Base-by-base conservation (phyloP, 2,888 invertebrate species). In the Halictus quadricinctus region DNA sequence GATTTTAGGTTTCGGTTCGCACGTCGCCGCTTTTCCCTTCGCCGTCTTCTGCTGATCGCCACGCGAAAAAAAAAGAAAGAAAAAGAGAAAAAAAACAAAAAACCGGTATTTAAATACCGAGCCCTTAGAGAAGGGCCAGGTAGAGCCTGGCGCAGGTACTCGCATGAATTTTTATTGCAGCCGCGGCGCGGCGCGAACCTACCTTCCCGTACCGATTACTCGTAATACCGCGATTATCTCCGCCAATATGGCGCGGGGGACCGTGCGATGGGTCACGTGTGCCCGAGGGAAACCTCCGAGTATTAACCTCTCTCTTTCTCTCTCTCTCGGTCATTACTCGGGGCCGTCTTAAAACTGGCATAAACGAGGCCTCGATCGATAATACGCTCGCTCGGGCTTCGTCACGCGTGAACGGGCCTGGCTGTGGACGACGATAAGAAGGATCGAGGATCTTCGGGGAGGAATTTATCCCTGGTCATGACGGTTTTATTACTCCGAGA, bases 1-100 rank as follows among this genome's bases (percentile, higher is more conserved):
- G 84, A 82, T 76, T 77, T 80, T 69, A 50, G 69, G 43, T 76
- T 74, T 72, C 54, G 76, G 83, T 85, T 87, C 81, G 83, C 88
- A 82, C 85, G 78, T 81, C 29, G 21, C 58, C 66, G 75, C 54
- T 66, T 80, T 69, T 25, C 25, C 46, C 43, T 69, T 69, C 21
- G 1, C 2, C 60, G 54, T 46, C 60, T 1, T 36, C 29, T 50
- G 8, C 29, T 48, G 8, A 29, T 18, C n/a, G 1, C 13, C 29
- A 60, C 41, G 58, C 13, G n/a, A 43, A 72, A 81, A 18, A 60
- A 60, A 25, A 70, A 80, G 58, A 66, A 29, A 72, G 46, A 36
- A 5, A 36, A 36, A 36, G 29, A 29, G 2, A 36, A 36, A 36
- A 36, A 36, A 36, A 36, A 36, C 36, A 36, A 36, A 36, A 36